Percentiles rank a stretch among this genome's conserved stretches.
These are phyloP conservation scores for Tylochromis polylepis DNA, from an alignment of 2,113 vertebrate species.

Conservation along the genomic window DNA sequence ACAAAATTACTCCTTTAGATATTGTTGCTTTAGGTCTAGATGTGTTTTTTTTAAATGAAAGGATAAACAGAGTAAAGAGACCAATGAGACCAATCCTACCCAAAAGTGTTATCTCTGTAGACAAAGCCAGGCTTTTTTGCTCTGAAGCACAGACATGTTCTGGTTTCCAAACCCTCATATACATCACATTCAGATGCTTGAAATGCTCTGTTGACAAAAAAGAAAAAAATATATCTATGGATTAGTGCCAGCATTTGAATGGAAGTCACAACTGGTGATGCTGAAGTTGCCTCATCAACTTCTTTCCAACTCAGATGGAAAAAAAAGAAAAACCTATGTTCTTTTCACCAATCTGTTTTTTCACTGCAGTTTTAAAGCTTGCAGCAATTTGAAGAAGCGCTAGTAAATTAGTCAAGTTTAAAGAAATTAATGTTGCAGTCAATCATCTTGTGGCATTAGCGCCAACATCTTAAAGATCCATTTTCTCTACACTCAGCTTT, in stretches of 20 bases:
- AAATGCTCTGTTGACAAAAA: not conserved
- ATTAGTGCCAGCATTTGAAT: not conserved
- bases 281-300: not conserved
- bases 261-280: not conserved
- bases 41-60: no score
- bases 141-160: not conserved
- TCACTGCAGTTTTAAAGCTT: not conserved
- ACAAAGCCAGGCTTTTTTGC: not conserved
- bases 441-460: not conserved
- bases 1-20: not conserved
- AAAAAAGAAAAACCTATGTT: not conserved
- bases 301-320: not conserved
- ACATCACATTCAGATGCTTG: not conserved
- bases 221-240: not conserved
- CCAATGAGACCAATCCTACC: no score
- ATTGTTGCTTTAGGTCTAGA: not conserved
- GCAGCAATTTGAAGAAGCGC: not conserved
- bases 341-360: not conserved
- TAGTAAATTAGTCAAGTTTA: not conserved
- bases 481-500: conserved; percentile 6
- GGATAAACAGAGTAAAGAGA: no score
- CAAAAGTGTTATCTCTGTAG: no score
- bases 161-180: not conserved
- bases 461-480: not conserved
- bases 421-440: not conserved